Evolutionary conservation across 1,140 invertebrate species (phyloP).

Genomic region (Dendroctonus ponderosae): DNA sequence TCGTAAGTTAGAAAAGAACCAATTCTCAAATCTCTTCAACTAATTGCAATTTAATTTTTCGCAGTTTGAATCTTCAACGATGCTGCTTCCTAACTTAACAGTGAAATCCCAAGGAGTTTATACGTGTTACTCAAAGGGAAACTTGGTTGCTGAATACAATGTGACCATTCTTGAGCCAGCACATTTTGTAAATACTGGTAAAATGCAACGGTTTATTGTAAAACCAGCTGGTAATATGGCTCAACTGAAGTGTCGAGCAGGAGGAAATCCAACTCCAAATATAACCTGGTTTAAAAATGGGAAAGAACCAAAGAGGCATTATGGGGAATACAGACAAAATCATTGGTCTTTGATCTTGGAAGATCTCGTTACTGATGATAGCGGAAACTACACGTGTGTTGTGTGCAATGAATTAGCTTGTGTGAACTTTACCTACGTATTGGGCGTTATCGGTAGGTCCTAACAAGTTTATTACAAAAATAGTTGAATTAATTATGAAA

Average conservation of each 20-base stretch:
- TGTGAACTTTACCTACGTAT: constrained; percentile 69
- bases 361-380: constrained; percentile 72
- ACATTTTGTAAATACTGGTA: constrained; percentile 49
- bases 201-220: constrained; percentile 54
- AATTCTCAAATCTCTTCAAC: not conserved
- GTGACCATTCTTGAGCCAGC: constrained; percentile 31
- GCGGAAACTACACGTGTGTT: constrained; percentile 82
- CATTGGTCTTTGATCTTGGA: constrained; percentile 72
- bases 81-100: constrained; percentile 15
- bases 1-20: not conserved
- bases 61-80: constrained; percentile 10
- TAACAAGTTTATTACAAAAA: not conserved
- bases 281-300: constrained; percentile 60
- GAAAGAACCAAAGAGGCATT: constrained; percentile 62
- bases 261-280: constrained; percentile 49
- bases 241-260: constrained; percentile 62
- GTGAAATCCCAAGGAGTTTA: constrained; percentile 27
- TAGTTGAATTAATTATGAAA: too few species aligned
- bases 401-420: constrained; percentile 77
- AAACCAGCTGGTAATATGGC: constrained; percentile 69
- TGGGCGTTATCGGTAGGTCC: constrained; percentile 72
- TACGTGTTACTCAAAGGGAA: constrained; percentile 22
- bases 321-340: constrained; percentile 58
- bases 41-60: not conserved
- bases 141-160: constrained; percentile 25